These are phyloP conservation scores for Aspiorhynchus laticeps DNA, from an alignment of 2,113 vertebrate genomes.

Conservation along the genomic window DNA sequence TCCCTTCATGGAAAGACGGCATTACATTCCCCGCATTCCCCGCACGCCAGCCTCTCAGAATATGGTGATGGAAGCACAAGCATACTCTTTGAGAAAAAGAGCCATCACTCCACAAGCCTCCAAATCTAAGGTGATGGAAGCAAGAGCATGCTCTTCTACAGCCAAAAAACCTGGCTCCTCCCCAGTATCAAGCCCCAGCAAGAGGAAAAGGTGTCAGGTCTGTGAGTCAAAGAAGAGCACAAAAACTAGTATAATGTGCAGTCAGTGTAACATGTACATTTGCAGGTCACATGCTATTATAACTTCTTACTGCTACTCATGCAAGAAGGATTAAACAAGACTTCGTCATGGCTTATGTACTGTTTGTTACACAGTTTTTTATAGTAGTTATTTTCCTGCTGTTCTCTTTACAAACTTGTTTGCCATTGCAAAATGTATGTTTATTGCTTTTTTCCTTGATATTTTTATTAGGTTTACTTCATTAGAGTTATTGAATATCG, in stretches of 20 bases:
- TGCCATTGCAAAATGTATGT: neutral
- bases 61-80: neutral
- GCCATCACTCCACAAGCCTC: neutral
- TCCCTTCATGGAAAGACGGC: conserved; percentile 26
- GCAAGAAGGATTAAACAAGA: neutral
- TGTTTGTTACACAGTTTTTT: neutral
- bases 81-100: neutral
- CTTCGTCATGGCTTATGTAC: neutral
- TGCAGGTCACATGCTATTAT: conserved; percentile 26
- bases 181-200: neutral
- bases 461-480: neutral
- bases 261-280: conserved; percentile 28
- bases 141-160: neutral
- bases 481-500: neutral
- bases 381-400: neutral
- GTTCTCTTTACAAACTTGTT: neutral
- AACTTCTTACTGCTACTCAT: conserved; percentile 6
- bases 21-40: neutral
- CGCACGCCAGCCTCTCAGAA: neutral
- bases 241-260: conserved; percentile 5
- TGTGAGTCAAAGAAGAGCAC: neutral
- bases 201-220: conserved; percentile 34
- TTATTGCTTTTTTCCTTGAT: neutral
- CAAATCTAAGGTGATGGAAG: neutral
- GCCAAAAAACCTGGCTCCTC: neutral